Evolutionary conservation across 2,797 vertebrate species (phyloP), one percentile per base, ranked within the genome.

Genomic region (Dendrocincla fuliginosa): DNA sequence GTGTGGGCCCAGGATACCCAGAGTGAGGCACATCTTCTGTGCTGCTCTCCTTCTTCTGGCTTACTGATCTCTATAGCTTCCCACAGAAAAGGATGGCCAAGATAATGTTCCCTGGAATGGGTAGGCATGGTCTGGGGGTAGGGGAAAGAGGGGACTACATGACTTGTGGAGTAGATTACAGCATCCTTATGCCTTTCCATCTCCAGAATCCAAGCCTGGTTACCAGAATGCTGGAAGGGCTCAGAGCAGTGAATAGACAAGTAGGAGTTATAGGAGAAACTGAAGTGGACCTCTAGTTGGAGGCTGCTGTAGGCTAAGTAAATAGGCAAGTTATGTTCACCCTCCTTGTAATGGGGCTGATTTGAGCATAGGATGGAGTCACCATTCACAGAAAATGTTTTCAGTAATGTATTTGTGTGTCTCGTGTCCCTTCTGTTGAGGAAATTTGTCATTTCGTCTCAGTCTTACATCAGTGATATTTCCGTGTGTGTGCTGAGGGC

Each of bases 131-230:
- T 46, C 35, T 75, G 46, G 52, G 33, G 24, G 18, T 32, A 53
- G 81, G 39, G 13, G 37, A 6, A 52, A 47, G 37, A 84, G 30
- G 53, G 18, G 41, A 46, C 5, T 16, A 14, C 35, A 5, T 2
- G 1, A 2, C 15, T 30, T 28, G n/a, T 8, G 23, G 25, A 0
- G 42, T 65, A 23, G 0, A 16, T 67, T n/a, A 11, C 41, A 77
- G 44, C 44, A 75, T 64, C 18, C 33, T 56, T 46, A 16, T 39
- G 30, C 46, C 41, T 83, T 85, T 77, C 33, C 56, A 7, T 41
- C 56, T 79, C n/a, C 30, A 64, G 33, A 87, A 67, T 71, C 60
- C 39, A 77, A 39, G 27, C 37, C 59, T 67, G 23, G 10, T 57
- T 50, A 33, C 13, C 27, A 42, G n/a, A 17, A 27, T 3, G 2